Evolutionary conservation across 2,888 invertebrate species (phyloP), one percentile per base, ranked within the genome.

Genomic region (Seira sanloemensis): DNA sequence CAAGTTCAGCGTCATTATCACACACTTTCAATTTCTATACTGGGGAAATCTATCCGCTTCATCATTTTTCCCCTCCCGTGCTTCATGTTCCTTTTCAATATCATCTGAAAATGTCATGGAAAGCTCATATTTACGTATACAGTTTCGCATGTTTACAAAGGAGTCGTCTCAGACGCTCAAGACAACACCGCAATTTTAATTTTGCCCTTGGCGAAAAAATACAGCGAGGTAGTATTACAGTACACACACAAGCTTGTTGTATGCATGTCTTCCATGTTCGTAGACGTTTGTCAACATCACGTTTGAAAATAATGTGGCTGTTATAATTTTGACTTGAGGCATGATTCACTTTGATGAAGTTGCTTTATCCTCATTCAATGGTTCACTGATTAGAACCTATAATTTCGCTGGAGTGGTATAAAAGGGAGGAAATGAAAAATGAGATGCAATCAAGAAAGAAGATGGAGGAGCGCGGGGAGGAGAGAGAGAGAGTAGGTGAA

Each of bases 301-400:
- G 37, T 37, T 37, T 37, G 37, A 37, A 37, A 37, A 37, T 37
- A 37, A 37, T 37, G 37, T 37, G 37, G 37, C 37, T 12, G 37
- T 37, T 37, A 37, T 37, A 37, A 37, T 37, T 37, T 37, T 12
- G 37, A 37, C 37, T 37, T 37, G 4, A 37, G 37, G 37, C 37
- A 37, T 37, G 37, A 37, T 37, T 37, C 37, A 37, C 37, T 37
- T 37, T 37, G 25, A 19, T 58, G 19, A 58, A 73, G 73, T 73
- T 73, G 37, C 25, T 37, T 37, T 25, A 27, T 25, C 16, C 21
- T 65, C 27, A 1, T 24, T 50, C 12, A 16, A 23, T 62, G 26
- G 62, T 65, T 74, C 74, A 25, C 26, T 74, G 21, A 37, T 37
- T 37, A 37, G 12, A 37, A 37, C 37, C 37, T 37, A 37, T 37